Conservation (phyloP, 2,113 vertebrate species). For the Eira barbara region DNA sequence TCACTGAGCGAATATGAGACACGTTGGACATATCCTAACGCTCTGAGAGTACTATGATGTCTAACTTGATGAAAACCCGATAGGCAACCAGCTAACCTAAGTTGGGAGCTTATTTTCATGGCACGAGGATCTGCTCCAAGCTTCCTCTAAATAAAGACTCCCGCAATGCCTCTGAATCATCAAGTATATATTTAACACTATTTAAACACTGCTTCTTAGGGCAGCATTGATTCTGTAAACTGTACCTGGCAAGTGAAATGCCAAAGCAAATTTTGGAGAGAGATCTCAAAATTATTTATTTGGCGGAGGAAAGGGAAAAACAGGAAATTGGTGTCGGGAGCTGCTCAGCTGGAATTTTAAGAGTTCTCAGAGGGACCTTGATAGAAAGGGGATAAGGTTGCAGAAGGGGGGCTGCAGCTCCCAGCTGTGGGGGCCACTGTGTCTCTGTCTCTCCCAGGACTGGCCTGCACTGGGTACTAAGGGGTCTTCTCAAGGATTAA, state of each 20-base stretch:
- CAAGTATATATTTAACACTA: not conserved
- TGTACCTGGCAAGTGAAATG: not conserved
- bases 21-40: not conserved
- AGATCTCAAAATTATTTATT: not conserved
- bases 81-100: not conserved
- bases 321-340: not conserved
- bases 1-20: not conserved
- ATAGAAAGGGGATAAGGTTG: not conserved
- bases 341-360: not conserved
- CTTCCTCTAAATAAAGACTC: not conserved
- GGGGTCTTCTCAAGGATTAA: not conserved
- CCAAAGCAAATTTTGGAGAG: slow-evolving; percentile 2
- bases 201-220: not conserved
- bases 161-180: not conserved
- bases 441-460: not conserved
- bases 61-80: not conserved
- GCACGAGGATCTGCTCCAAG: not conserved
- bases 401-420: not conserved
- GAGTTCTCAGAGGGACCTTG: not conserved
- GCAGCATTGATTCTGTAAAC: not conserved
- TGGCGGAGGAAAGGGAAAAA: not conserved
- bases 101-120: not conserved
- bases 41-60: not conserved
- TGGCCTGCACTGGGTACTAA: not conserved
- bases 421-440: not conserved